Evolutionary conservation across 2,888 invertebrate species (phyloP), one percentile per base, ranked within the genome.

Genomic region (Drosophila neutralis): DNA sequence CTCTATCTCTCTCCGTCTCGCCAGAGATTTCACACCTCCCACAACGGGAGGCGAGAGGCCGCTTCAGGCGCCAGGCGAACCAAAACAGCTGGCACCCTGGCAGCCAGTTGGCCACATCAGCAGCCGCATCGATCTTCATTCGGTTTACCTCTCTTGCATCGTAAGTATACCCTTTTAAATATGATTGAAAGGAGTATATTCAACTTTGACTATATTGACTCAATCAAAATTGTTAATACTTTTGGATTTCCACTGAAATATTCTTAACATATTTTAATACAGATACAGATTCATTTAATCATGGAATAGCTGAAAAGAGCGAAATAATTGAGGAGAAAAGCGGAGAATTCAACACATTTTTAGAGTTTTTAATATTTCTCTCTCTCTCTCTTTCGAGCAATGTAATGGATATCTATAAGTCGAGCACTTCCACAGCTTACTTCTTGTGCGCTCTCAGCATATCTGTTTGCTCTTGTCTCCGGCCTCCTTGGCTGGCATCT

Each of bases 1-100:
- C 2, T 7, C 13, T 24, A 1, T 40, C 18, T 27, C 11, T 27
- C 6, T 31, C 21, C 15, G 29, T 54, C 40, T 21, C 21, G 53
- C 36, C 63, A 66, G 67, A 60, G n/a, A 73, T 77, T 85, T 85
- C 85, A 83, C 85, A 85, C 85, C 85, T 85, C 87, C 88, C 88
- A 86, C 88, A 81, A 86, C 65, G 69, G 83, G 74, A 56, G 68
- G 49, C 40, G 13, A 42, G 40, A 54, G 29, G 40, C 76, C 71
- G 84, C 88, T 88, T 60, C 68, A 69, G 89, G 85, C 85, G 85
- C 85, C 85, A 85, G 77, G 63, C 73, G 81, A 85, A 72, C 59
- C 60, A 80, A 76, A 80, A 73, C 78, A 78, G 80, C 78, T 78
- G 78, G 64, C 71, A 66, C 48, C 42, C 31, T 8, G 56, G 54